Percentiles rank a stretch among this genome's conserved stretches.
Conservation (phyloP, 2,888 invertebrate genomes). For the Theretra japonica region DNA sequence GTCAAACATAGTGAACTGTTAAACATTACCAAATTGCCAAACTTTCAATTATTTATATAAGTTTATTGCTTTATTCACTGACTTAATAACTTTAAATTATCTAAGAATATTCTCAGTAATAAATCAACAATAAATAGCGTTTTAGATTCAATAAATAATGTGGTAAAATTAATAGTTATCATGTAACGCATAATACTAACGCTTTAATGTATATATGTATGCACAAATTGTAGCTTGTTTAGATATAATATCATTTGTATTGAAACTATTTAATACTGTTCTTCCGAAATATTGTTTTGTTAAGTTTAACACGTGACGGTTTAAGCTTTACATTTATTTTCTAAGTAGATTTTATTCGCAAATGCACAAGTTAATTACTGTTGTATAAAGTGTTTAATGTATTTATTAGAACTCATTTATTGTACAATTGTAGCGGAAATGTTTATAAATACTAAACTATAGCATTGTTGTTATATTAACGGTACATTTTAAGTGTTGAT, state of each 20-base stretch:
- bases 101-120: neutral
- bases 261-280: neutral
- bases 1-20: neutral
- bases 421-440: conserved; percentile 33
- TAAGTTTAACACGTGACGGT: neutral
- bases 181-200: conserved; percentile 7
- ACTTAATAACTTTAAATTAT: neutral
- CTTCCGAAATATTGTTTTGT: conserved; percentile 12
- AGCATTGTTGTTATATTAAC: conserved; percentile 48
- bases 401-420: conserved; percentile 25
- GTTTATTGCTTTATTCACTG: neutral
- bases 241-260: neutral
- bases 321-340: conserved; percentile 11
- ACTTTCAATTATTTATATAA: neutral
- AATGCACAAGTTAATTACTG: conserved; percentile 18
- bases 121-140: conserved; percentile 11
- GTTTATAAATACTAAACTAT: conserved; percentile 41
- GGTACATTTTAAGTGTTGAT: conserved; percentile 71
- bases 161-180: neutral
- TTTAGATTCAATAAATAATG: conserved; percentile 10
- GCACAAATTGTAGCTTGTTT: conserved; percentile 9
- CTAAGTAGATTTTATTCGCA: neutral
- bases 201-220: conserved; percentile 4
- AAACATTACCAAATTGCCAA: conserved; percentile 14
- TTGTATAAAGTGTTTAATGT: conserved; percentile 20